Conservation (phyloP, 2,797 vertebrate species). For the Denticeps clupeoides region DNA sequence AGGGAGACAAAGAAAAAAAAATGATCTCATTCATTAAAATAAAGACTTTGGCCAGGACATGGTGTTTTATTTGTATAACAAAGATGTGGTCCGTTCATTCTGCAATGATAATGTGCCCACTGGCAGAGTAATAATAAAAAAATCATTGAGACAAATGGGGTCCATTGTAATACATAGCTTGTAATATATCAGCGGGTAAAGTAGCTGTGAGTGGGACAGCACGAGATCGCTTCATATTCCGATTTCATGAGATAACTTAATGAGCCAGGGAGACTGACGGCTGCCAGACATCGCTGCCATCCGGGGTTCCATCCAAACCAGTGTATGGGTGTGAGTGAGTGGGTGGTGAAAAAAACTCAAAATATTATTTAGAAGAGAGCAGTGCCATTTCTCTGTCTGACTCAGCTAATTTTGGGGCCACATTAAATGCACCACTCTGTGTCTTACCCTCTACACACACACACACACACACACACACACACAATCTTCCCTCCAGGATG, state of each 20-base stretch:
- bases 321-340: neutral
- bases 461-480: neutral
- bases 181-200: conserved; percentile 39
- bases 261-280: neutral
- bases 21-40: too few relatives aligned
- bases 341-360: neutral
- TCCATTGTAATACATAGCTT: conserved; percentile 24
- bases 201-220: conserved; percentile 6
- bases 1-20: too few relatives aligned
- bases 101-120: conserved; percentile 36
- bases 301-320: too few relatives aligned
- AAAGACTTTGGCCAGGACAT: too few relatives aligned
- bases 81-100: conserved; percentile 34
- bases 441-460: neutral
- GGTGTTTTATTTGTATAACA: conserved; percentile 37
- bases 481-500: neutral
- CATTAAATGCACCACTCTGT: too few relatives aligned
- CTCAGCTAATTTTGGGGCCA: too few relatives aligned
- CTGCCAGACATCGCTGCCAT: too few relatives aligned
- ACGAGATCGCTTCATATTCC: neutral
- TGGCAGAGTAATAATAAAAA: conserved; percentile 37
- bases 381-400: too few relatives aligned
- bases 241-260: neutral
- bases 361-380: too few relatives aligned
- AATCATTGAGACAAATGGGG: conserved; percentile 49